phyloP scores from a whole-genome alignment of 2,113 vertebrate species.

The Hippocampus guttulatus region DNA sequence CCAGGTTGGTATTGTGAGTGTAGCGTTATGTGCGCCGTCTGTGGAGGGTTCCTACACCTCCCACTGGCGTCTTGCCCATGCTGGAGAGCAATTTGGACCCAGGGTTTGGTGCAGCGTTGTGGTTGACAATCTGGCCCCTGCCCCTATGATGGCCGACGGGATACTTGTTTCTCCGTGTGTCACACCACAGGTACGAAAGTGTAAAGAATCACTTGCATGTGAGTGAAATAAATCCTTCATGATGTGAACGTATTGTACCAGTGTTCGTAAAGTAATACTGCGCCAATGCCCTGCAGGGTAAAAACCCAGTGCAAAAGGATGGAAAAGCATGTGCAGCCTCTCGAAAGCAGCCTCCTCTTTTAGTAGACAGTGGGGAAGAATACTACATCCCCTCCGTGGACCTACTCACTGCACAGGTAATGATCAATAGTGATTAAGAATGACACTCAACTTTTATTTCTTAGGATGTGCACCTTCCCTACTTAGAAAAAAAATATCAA shows the following conservation, averaged over 20 bases:
- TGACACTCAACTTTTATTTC: background rate
- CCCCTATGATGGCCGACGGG: slow-evolving; percentile 64
- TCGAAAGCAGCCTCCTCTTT: slow-evolving; percentile 54
- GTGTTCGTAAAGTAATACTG: background rate
- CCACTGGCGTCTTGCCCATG: slow-evolving; percentile 93
- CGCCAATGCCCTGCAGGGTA: slow-evolving; percentile 53
- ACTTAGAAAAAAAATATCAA: background rate
- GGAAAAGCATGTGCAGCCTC: slow-evolving; percentile 44
- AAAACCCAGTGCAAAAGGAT: slow-evolving; percentile 57
- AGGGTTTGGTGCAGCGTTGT: slow-evolving; percentile 97
- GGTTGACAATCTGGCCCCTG: slow-evolving; percentile 79
- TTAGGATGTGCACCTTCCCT: background rate
- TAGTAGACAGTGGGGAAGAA: slow-evolving; percentile 71
- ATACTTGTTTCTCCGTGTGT: slow-evolving; percentile 64
- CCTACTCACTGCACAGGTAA: slow-evolving; percentile 93
- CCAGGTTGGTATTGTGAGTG: slow-evolving; percentile 88
- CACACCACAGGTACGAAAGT: slow-evolving; percentile 72
- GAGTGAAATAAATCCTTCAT: background rate
- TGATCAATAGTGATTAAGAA: background rate
- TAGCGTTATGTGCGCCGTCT: slow-evolving; percentile 84
- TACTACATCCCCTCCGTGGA: slow-evolving; percentile 94
- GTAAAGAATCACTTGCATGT: background rate
- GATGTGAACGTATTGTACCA: background rate
- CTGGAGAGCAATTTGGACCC: slow-evolving; percentile 91
- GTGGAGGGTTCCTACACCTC: slow-evolving; percentile 94